Conservation (phyloP, 1,140 invertebrate species). For the Cyclina sinensis region DNA sequence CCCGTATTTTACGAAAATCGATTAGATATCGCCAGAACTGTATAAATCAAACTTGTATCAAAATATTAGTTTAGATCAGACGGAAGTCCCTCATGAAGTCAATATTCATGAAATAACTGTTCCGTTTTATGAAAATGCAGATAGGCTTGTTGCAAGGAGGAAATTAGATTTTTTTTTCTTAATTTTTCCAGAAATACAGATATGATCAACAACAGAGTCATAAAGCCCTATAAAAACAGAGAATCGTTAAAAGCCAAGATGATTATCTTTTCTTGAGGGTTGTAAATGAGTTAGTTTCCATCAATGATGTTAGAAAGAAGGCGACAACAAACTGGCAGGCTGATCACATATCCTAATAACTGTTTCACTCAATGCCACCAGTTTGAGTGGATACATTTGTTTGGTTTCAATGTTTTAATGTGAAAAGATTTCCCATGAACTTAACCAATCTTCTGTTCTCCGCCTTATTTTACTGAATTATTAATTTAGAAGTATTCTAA, state of each 20-base stretch:
- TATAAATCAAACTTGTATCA: constrained; percentile 48
- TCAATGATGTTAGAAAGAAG: too few relatives aligned
- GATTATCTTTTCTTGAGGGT: neutral
- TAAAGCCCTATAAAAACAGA: too few relatives aligned
- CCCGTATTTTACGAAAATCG: neutral
- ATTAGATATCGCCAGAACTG: neutral
- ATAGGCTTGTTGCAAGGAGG: neutral
- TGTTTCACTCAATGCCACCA: too few relatives aligned
- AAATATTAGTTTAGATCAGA: constrained; percentile 48
- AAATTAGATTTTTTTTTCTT: constrained; percentile 23
- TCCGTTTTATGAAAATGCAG: neutral
- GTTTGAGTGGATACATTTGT: too few relatives aligned
- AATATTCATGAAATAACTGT: constrained; percentile 45
- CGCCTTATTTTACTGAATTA: too few relatives aligned
- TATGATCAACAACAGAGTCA: neutral
- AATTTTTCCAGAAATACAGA: neutral
- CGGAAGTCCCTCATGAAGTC: neutral
- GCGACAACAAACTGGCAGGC: too few relatives aligned
- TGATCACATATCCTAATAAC: too few relatives aligned
- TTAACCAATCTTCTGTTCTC: too few relatives aligned
- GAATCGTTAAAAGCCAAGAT: neutral
- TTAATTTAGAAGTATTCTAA: too few relatives aligned
- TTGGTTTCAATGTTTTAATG: too few relatives aligned
- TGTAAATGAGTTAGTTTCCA: too few relatives aligned
- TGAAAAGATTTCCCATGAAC: too few relatives aligned